Percentiles rank a stretch among this genome's conserved stretches.
These are phyloP conservation scores for Reticulitermes lucifugus DNA, from an alignment of 2,888 invertebrate species.

Conservation along the genomic window DNA sequence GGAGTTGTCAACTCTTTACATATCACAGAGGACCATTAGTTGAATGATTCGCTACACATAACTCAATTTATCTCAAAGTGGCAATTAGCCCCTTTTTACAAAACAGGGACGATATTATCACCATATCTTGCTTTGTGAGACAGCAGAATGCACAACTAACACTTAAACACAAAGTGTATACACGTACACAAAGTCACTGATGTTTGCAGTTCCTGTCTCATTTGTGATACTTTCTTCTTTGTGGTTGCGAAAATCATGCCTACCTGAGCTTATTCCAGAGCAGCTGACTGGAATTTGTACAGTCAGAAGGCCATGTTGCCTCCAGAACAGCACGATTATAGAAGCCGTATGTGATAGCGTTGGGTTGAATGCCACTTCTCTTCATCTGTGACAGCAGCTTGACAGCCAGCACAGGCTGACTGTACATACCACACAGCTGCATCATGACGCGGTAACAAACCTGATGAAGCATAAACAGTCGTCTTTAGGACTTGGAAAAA, in stretches of 20 bases:
- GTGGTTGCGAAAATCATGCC: background rate
- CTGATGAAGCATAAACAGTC: conserved; percentile 60
- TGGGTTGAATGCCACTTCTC: conserved; percentile 92
- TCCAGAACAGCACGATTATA: conserved; percentile 89
- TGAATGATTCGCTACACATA: no score
- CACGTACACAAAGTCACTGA: background rate
- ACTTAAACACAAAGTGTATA: background rate
- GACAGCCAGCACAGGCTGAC: conserved; percentile 94
- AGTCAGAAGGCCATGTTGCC: conserved; percentile 91
- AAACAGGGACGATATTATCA: no score
- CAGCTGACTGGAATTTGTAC: conserved; percentile 81
- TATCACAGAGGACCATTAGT: no score
- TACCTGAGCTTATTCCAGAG: conserved; percentile 92
- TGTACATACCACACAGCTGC: conserved; percentile 96
- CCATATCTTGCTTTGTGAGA: no score
- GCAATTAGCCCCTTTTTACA: no score
- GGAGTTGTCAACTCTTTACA: no score
- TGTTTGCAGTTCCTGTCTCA: no score
- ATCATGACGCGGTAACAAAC: conserved; percentile 98
- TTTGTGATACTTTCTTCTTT: background rate
- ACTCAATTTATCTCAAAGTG: no score
- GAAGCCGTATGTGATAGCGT: conserved; percentile 97
- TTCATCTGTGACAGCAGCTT: conserved; percentile 93
- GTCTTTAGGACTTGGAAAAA: no score
- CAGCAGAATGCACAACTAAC: no score